A percentile compares a stretch with the other conserved stretches of the same genome.
Evolutionary conservation across 2,113 vertebrate species (phyloP).

Genomic region (Sylvilagus bachmani): DNA sequence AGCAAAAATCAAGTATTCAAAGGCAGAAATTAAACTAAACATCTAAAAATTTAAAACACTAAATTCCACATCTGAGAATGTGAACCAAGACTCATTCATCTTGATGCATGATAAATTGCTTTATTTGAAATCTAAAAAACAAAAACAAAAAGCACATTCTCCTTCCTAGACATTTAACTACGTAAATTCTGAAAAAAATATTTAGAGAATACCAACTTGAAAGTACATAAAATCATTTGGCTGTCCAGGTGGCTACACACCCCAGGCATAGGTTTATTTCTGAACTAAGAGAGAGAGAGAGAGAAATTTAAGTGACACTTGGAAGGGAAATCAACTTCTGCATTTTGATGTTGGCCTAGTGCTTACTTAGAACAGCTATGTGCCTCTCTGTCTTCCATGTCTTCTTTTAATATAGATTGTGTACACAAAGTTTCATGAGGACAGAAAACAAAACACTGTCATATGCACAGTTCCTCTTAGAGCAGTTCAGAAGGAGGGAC

Average conservation of each 20-base stretch:
- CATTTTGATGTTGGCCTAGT: neutral
- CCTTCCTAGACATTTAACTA: neutral
- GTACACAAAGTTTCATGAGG: neutral
- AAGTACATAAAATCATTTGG: neutral
- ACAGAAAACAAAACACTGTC: neutral
- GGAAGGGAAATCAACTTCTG: neutral
- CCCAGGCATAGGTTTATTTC: fast-evolving
- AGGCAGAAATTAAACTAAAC: neutral
- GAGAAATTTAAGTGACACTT: neutral
- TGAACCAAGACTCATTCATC: neutral
- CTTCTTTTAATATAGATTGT: neutral
- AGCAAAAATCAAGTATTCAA: neutral
- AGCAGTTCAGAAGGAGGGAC: neutral
- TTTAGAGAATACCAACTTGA: neutral
- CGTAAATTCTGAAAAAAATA: neutral
- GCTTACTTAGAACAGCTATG: neutral
- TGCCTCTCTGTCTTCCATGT: neutral
- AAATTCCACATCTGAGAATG: neutral
- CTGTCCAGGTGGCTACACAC: neutral
- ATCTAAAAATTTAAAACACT: neutral
- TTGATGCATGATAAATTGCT: neutral
- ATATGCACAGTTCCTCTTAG: neutral
- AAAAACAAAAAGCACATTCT: neutral
- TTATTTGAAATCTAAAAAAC: neutral
- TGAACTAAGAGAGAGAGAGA: neutral